These are phyloP conservation scores for Salmo trutta DNA, from an alignment of 2,797 vertebrate genomes.

Conservation along the genomic window DNA sequence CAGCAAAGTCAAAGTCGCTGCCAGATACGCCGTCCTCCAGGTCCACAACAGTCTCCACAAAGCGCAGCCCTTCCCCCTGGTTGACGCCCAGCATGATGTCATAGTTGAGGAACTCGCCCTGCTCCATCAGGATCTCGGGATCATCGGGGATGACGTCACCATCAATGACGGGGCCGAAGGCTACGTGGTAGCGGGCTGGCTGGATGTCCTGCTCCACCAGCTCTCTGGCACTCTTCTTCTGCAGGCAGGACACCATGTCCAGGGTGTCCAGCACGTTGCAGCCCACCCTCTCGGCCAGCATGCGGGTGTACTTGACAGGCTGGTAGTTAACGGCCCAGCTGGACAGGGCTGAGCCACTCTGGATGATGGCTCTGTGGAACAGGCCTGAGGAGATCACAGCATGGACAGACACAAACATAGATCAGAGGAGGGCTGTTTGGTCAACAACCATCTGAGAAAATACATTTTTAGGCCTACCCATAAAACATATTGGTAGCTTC, in stretches of 20 bases:
- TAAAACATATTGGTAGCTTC: not conserved
- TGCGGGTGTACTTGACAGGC: constrained; percentile 92
- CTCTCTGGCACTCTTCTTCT: constrained; percentile 82
- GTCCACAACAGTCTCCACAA: constrained; percentile 96
- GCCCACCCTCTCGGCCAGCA: constrained; percentile 91
- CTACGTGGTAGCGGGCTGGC: constrained; percentile 94
- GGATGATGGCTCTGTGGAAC: constrained; percentile 97
- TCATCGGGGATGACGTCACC: constrained; percentile 99
- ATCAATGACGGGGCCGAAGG: constrained; percentile 96
- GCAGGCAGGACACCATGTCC: constrained; percentile 79
- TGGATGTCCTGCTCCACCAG: constrained; percentile 99
- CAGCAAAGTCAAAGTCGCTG: constrained; percentile 94
- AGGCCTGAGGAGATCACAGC: constrained; percentile 71
- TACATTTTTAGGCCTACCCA: not conserved
- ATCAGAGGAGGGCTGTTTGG: constrained; percentile 34
- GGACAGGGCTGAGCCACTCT: constrained; percentile 94
- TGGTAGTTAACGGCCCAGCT: constrained; percentile 99
- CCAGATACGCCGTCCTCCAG: constrained; percentile 88
- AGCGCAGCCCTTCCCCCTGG: constrained; percentile 97
- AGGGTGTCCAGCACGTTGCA: constrained; percentile 92
- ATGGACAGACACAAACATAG: constrained; percentile 27
- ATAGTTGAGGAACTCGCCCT: constrained; percentile 99
- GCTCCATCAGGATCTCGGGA: constrained; percentile 98
- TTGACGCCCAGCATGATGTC: constrained; percentile 99
- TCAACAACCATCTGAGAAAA: constrained; percentile 4